Conservation (phyloP, 2,888 invertebrate species). For the Xestia rhomboidea region DNA sequence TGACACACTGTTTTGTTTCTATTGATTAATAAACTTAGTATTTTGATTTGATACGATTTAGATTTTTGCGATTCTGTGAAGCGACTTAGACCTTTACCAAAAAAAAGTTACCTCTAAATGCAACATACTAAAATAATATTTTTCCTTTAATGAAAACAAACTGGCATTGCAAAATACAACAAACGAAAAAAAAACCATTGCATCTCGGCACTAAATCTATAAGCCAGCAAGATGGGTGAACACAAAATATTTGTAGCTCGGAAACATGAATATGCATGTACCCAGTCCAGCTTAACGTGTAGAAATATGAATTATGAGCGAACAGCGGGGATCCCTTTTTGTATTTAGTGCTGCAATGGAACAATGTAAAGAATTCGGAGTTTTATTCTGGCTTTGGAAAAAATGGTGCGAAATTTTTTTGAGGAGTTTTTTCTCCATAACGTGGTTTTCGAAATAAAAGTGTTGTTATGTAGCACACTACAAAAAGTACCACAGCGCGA, state of each 20-base stretch:
- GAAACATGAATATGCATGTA: conserved; percentile 72
- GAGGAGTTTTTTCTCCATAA: neutral
- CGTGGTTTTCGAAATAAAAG: neutral
- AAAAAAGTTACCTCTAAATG: too few relatives aligned
- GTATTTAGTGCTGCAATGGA: conserved; percentile 26
- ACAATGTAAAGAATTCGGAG: conserved; percentile 49
- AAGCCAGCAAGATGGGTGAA: conserved; percentile 57
- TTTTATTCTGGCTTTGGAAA: conserved; percentile 14
- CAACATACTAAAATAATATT: too few relatives aligned
- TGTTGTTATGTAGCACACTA: neutral
- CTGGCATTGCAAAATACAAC: neutral
- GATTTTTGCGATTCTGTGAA: too few relatives aligned
- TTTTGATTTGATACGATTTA: too few relatives aligned
- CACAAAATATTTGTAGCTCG: conserved; percentile 65
- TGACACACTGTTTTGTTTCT: too few relatives aligned
- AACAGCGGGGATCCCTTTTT: conserved; percentile 50
- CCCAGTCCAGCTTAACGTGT: conserved; percentile 52
- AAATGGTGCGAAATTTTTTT: neutral
- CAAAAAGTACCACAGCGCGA: too few relatives aligned
- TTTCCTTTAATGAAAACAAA: neutral
- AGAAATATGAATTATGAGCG: conserved; percentile 59
- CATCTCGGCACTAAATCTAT: conserved; percentile 54
- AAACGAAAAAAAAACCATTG: conserved; percentile 23
- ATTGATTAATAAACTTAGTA: too few relatives aligned
- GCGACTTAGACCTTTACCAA: too few relatives aligned